phyloP scores from a whole-genome alignment of 2,797 vertebrate species.

The Clarias fuscus region DNA sequence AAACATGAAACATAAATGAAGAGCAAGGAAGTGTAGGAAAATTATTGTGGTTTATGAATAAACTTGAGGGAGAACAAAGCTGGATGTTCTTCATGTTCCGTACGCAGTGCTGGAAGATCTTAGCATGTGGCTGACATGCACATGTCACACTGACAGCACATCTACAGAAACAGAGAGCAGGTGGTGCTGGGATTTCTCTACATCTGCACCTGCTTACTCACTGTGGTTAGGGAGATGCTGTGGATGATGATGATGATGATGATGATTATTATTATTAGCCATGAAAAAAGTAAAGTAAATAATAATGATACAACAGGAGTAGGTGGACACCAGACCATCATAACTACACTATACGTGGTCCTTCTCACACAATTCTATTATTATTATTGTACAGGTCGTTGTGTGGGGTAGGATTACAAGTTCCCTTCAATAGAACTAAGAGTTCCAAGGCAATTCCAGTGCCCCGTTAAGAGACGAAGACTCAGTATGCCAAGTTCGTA shows the following conservation, averaged over 20 bases:
- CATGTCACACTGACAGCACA: neutral
- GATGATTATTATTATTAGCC: neutral
- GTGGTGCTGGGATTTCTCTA: conserved; percentile 12
- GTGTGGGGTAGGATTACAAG: no score
- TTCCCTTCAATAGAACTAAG: no score
- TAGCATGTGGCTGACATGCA: neutral
- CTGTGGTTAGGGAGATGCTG: neutral
- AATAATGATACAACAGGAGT: neutral
- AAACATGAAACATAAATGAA: neutral
- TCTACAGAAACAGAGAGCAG: neutral
- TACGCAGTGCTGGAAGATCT: neutral
- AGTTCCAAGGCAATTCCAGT: no score
- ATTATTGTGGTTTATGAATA: no score
- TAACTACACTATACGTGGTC: no score
- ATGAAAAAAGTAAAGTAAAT: neutral
- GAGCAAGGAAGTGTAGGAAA: neutral
- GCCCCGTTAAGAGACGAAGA: no score
- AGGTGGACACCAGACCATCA: neutral
- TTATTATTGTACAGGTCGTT: no score
- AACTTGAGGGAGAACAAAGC: neutral
- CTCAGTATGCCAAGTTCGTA: no score
- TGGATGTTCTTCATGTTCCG: neutral
- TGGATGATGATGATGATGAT: neutral
- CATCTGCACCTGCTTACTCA: neutral
- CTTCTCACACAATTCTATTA: neutral